Conservation (phyloP, 2,113 vertebrate genomes). For the Clarias magur region DNA sequence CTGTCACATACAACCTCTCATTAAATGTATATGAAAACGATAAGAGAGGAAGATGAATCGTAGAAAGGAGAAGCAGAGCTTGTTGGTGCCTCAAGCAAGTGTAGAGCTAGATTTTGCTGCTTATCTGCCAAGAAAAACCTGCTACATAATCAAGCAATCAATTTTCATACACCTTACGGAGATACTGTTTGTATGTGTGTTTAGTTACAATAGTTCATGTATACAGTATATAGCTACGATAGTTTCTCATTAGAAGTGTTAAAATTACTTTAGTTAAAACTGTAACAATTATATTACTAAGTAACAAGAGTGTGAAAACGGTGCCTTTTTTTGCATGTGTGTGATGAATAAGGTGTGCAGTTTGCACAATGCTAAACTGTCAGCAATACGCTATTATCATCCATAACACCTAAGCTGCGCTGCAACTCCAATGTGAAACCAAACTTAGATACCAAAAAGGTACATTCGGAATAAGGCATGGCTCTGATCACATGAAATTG, state of each 20-base stretch:
- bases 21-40: neutral
- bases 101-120: neutral
- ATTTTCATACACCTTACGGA: neutral
- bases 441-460: neutral
- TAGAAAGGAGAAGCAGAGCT: neutral
- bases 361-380: conserved; percentile 10
- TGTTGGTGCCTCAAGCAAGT: neutral
- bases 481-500: neutral
- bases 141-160: neutral
- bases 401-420: neutral
- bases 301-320: neutral
- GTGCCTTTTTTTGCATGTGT: neutral
- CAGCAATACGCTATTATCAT: neutral
- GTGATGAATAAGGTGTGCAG: neutral
- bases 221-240: neutral
- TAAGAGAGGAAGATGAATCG: neutral
- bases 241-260: neutral
- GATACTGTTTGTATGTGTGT: neutral
- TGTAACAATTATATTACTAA: neutral
- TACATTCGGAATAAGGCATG: neutral
- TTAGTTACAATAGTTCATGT: neutral
- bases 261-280: neutral
- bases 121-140: neutral
- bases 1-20: neutral
- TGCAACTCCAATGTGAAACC: neutral